Evolutionary conservation across 2,888 invertebrate species (phyloP).

Genomic region (Trissoscelio sp.): DNA sequence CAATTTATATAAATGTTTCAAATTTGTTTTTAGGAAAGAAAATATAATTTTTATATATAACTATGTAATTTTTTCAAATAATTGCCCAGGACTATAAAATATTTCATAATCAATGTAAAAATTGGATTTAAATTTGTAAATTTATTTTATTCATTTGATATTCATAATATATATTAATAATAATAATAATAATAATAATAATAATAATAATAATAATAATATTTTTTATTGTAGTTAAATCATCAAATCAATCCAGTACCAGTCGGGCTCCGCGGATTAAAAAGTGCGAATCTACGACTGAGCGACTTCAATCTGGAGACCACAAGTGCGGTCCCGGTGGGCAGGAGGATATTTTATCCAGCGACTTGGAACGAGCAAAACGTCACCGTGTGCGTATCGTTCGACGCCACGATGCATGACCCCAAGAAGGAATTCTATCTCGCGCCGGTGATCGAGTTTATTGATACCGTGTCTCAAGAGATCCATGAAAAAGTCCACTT

Average conservation of each 20-base stretch:
- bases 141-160: no score
- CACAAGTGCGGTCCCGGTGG: slow-evolving; percentile 85
- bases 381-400: slow-evolving; percentile 84
- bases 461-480: slow-evolving; percentile 89
- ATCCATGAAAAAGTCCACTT: slow-evolving; percentile 85
- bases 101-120: no score
- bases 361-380: slow-evolving; percentile 88
- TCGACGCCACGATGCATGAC: slow-evolving; percentile 86
- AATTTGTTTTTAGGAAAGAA: no score
- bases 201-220: neutral
- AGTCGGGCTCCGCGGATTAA: slow-evolving; percentile 88
- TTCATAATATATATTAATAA: no score
- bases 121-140: no score
- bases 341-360: slow-evolving; percentile 90
- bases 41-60: no score
- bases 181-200: no score
- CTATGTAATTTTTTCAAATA: no score
- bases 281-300: slow-evolving; percentile 90
- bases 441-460: slow-evolving; percentile 91
- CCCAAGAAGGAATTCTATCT: slow-evolving; percentile 87
- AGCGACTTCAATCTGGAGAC: slow-evolving; percentile 88
- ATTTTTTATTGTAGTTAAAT: slow-evolving; percentile 85
- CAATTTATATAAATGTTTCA: no score
- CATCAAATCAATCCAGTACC: slow-evolving; percentile 88
- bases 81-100: no score